Conservation (phyloP, 1,140 invertebrate species). For the Zaprionus tsacasi region DNA sequence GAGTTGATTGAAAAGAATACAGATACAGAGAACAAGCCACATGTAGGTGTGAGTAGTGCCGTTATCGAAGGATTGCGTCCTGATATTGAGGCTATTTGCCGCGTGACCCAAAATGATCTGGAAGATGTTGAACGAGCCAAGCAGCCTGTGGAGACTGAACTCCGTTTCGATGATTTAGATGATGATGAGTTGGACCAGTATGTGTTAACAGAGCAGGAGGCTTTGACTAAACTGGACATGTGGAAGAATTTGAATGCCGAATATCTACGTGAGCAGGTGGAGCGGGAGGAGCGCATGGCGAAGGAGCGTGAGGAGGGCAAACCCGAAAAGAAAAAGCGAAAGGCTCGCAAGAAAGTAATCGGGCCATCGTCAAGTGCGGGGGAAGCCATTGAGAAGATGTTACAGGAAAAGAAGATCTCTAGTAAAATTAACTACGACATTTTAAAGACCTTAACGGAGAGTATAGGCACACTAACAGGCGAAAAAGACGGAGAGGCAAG, state of each 20-base stretch:
- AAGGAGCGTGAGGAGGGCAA: slow-evolving; percentile 92
- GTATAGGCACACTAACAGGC: slow-evolving; percentile 46
- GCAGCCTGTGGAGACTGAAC: slow-evolving; percentile 85
- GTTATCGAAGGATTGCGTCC: slow-evolving; percentile 76
- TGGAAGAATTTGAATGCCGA: slow-evolving; percentile 94
- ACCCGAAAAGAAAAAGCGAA: slow-evolving; percentile 90
- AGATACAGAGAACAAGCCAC: slow-evolving; percentile 32
- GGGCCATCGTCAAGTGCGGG: slow-evolving; percentile 91
- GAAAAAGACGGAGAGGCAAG: slow-evolving; percentile 28
- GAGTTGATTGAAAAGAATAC: slow-evolving; percentile 80
- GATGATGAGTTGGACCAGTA: slow-evolving; percentile 95
- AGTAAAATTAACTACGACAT: slow-evolving; percentile 99
- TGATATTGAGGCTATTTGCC: slow-evolving; percentile 79
- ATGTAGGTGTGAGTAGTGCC: slow-evolving; percentile 21
- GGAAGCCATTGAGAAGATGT: slow-evolving; percentile 97
- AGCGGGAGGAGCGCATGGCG: slow-evolving; percentile 90
- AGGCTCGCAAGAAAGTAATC: slow-evolving; percentile 86
- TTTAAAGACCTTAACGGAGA: slow-evolving; percentile 88
- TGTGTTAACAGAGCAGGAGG: slow-evolving; percentile 93
- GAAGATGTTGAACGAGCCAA: slow-evolving; percentile 67
- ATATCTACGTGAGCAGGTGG: slow-evolving; percentile 93
- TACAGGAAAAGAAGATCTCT: slow-evolving; percentile 97
- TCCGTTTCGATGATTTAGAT: slow-evolving; percentile 93
- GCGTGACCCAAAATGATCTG: slow-evolving; percentile 67
- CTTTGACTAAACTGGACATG: slow-evolving; percentile 90